Evolutionary conservation across 1,140 invertebrate genomes (phyloP).

Genomic region (Drosophila insularis): DNA sequence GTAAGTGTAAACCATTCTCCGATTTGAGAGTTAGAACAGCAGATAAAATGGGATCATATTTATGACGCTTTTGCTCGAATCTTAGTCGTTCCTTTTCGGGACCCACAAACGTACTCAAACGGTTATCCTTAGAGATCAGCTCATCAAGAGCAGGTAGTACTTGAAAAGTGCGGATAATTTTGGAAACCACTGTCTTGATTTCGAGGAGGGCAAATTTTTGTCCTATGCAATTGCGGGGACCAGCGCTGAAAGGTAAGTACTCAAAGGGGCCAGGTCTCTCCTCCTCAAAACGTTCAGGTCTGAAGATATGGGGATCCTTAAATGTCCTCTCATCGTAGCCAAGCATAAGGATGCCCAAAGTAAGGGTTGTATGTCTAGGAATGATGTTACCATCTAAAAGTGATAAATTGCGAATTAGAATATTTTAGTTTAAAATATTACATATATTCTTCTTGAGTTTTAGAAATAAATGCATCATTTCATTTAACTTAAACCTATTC

Average conservation of each 20-base stretch:
- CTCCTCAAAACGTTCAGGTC: constrained; percentile 89
- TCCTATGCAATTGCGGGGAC: constrained; percentile 78
- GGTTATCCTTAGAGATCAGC: constrained; percentile 58
- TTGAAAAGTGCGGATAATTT: constrained; percentile 80
- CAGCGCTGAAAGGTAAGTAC: constrained; percentile 85
- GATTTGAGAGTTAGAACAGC: constrained; percentile 71
- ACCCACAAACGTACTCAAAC: constrained; percentile 55
- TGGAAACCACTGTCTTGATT: constrained; percentile 83
- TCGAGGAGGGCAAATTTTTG: constrained; percentile 83
- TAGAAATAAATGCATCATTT: too few species aligned
- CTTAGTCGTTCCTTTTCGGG: constrained; percentile 31
- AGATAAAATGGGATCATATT: constrained; percentile 71
- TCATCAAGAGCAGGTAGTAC: constrained; percentile 72
- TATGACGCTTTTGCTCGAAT: constrained; percentile 45
- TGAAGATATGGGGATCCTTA: constrained; percentile 88
- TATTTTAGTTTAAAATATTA: too few species aligned
- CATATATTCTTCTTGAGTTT: too few species aligned
- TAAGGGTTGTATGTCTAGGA: constrained; percentile 59
- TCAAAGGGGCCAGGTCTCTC: constrained; percentile 83
- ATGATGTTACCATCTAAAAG: constrained; percentile 57
- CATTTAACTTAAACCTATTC: too few species aligned
- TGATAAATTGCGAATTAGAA: not conserved
- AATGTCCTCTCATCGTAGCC: constrained; percentile 83
- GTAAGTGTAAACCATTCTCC: constrained; percentile 66
- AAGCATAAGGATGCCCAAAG: constrained; percentile 48